Base-by-base conservation (phyloP, 2,113 vertebrate genomes). In the Tachuris rubrigastra region DNA sequence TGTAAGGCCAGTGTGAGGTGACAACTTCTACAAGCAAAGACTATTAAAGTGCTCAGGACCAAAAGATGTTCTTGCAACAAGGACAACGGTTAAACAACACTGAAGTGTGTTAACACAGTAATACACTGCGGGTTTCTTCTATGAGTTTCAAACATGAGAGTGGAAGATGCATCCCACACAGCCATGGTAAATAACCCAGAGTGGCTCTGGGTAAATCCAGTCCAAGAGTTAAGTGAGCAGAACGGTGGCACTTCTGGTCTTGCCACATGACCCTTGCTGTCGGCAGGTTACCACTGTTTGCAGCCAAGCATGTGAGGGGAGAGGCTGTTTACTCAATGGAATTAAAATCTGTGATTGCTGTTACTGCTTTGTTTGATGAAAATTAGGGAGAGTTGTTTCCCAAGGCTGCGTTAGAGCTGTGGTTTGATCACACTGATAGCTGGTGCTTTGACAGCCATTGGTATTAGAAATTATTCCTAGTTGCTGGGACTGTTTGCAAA, bases 301-400 rank as follows among this genome's bases (percentile, higher is more conserved):
- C 35, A 71, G 50, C 46, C 85, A 66, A 33, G 75, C 10, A 0
- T 17, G 92, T 58, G 85, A 83, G 56, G 17, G 82, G 62, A 27
- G 79, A 80, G 41, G 75, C 8, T 69, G 17, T 83, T 90, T 62
- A 42, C 60, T 46, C 55, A 50, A 4, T 0, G 16, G 67, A 69
- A 33, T 82, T 93, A 42, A 75, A 60, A 78, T 28, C 35, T 35
- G 2, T 56, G 52, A 12, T 52, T 74, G 68, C 41, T 83, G 30
- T 72, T 28, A 17, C 13, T 28, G n/a, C 72, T 92, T 92, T 86
- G 85, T 90, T 85, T 63, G n/a, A 81, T 7, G 77, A 79, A 60
- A 93, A 72, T 87, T 52, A 33, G 52, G 49, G 59, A 30, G 46
- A 49, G 76, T 93, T 73, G 49, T 92, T 89, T 93, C 88, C 63